Percentiles rank a stretch among this genome's conserved stretches.
These are phyloP conservation scores for Ciconia maguari DNA, from an alignment of 2,113 vertebrate genomes.

Conservation along the genomic window DNA sequence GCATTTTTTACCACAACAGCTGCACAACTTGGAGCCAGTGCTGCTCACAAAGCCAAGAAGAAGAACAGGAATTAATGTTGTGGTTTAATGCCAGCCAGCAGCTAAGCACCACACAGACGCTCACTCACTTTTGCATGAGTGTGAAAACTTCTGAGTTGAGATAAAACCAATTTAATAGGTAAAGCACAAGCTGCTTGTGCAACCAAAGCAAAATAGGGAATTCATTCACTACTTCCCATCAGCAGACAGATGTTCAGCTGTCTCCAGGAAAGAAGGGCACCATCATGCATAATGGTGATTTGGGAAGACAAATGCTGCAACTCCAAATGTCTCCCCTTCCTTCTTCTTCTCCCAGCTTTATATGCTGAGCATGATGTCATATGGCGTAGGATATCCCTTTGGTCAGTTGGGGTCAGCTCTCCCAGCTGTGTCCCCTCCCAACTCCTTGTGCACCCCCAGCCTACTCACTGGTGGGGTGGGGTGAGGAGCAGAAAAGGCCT, in stretches of 20 bases:
- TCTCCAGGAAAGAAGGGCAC: background rate
- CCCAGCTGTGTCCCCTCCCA: background rate
- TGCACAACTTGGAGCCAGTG: background rate
- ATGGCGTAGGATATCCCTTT: background rate
- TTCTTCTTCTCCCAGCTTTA: background rate
- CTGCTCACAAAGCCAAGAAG: background rate
- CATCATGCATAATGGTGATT: rapidly evolving
- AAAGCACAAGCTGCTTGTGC: background rate
- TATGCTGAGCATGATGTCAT: background rate
- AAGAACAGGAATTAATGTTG: background rate
- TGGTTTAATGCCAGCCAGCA: background rate
- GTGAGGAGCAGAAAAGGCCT: background rate
- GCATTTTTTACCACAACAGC: background rate
- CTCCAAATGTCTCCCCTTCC: rapidly evolving
- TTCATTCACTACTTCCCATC: background rate
- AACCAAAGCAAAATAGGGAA: background rate
- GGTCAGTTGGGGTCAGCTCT: background rate
- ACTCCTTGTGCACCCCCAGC: background rate
- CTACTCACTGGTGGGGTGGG: rapidly evolving
- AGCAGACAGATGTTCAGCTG: background rate
- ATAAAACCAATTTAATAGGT: background rate
- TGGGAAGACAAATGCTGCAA: background rate
- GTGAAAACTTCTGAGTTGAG: background rate
- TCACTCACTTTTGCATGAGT: background rate
- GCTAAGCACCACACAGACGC: background rate